Evolutionary conservation across 2,888 invertebrate genomes (phyloP), one percentile per base, ranked within the genome.

Genomic region (Ophioninae sp.): DNA sequence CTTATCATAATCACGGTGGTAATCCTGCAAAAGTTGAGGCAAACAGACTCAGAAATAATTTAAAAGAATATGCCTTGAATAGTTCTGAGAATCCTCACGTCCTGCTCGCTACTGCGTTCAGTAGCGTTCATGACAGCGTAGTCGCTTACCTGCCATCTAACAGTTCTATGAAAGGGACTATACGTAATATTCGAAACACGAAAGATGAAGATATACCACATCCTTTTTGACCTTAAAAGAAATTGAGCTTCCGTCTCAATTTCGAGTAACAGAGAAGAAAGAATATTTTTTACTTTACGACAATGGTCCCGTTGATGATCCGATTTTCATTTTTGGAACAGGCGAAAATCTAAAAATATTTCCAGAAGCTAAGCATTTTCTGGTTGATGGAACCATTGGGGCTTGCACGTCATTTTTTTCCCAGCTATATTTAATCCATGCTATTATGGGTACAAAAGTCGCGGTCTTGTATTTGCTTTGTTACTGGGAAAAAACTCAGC

Each of bases 81-180:
- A 61, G 41, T 17, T 44, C 77, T 23, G 77, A 77, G 10, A 77
- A 44, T 77, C 77, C 23, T n/a, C 68, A 77, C 61, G 68, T 77
- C 61, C n/a, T 68, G 3, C 61, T 68, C 17, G 77, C 62, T 77
- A 44, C 68, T 30, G 68, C 77, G n/a, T 77, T 50, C 17, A 59
- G 68, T 5, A 30, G 44, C 17, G n/a, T 77, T 61, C 44, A 77
- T n/a, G 61, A 77, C 20, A 50, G 68, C 61, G 61, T 77, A 56
- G 68, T 61, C 13, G 61, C 76, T 20, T 13, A 77, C 17, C 56
- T 77, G 20, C 68, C 61, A n/a, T 77, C 68, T 6, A 68, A 21
- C 8, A 68, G 67, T 21, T 67, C 57, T 3, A 21, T 76, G 23
- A 76, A 76, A 21, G 39, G 67, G 41, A 67, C 76, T 1, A 76